Conservation (phyloP, 1,140 invertebrate species). For the Dreissena polymorpha region DNA sequence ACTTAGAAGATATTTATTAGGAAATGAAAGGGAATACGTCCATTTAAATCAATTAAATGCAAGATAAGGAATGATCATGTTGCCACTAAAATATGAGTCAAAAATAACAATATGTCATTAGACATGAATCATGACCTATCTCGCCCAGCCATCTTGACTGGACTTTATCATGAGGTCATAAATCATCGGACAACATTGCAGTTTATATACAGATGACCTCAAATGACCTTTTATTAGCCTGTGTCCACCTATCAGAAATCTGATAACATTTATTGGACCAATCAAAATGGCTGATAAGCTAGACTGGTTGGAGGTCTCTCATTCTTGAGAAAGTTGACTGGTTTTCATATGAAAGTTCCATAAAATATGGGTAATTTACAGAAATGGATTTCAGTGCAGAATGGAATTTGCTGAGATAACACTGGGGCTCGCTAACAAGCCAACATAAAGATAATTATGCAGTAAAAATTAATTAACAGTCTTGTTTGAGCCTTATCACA, state of each 20-base stretch:
- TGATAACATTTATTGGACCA: slow-evolving; percentile 42
- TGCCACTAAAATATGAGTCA: slow-evolving; percentile 43
- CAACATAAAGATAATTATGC: neutral
- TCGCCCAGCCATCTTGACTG: slow-evolving; percentile 36
- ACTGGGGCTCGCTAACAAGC: neutral
- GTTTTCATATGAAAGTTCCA: neutral
- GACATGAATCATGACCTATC: slow-evolving; percentile 33
- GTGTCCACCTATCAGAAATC: slow-evolving; percentile 16
- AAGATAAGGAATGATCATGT: slow-evolving; percentile 6
- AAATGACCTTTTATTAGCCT: slow-evolving; percentile 48
- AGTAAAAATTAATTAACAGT: slow-evolving; percentile 3
- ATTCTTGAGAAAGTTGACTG: neutral
- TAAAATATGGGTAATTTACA: slow-evolving; percentile 2
- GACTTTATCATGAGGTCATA: slow-evolving; percentile 44
- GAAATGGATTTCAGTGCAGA: neutral
- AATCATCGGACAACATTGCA: slow-evolving; percentile 44
- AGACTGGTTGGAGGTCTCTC: neutral
- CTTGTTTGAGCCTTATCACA: too few species aligned
- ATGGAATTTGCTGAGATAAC: neutral
- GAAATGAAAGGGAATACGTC: neutral
- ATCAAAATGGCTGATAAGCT: slow-evolving; percentile 32
- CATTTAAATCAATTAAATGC: slow-evolving; percentile 6
- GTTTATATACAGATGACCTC: slow-evolving; percentile 39
- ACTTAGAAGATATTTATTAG: neutral
- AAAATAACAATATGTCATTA: slow-evolving; percentile 32